Conservation (phyloP, 2,888 invertebrate species). For the Hyles lineata region DNA sequence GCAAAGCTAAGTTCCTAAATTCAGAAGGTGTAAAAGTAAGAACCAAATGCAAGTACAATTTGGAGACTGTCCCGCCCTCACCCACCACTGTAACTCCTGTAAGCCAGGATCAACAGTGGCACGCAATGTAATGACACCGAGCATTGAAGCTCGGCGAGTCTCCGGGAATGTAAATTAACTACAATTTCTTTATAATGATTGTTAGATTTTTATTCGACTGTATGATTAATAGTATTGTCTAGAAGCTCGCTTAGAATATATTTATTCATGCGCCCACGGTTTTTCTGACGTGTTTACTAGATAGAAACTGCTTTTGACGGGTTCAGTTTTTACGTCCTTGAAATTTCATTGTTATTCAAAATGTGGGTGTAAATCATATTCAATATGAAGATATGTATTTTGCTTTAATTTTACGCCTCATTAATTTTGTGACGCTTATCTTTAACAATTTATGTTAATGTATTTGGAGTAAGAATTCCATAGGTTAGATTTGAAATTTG, state of each 20-base stretch:
- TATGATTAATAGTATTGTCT: background rate
- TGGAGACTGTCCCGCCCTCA: too few species aligned
- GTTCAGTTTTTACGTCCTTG: background rate
- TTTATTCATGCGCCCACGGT: background rate
- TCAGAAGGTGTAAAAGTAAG: too few species aligned
- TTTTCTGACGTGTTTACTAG: background rate
- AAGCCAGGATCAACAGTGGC: too few species aligned
- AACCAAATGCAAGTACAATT: too few species aligned
- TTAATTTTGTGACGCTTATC: background rate
- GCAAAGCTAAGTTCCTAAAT: too few species aligned
- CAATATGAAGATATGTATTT: background rate
- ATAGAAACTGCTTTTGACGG: background rate
- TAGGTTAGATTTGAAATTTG: too few species aligned
- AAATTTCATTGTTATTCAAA: background rate
- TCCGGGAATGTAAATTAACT: too few species aligned
- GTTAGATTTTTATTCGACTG: too few species aligned
- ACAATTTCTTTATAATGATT: too few species aligned
- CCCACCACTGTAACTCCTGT: too few species aligned
- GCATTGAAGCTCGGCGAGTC: too few species aligned
- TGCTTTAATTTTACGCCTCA: background rate
- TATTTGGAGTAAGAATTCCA: background rate
- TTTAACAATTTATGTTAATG: background rate
- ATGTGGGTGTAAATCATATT: background rate
- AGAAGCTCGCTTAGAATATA: background rate
- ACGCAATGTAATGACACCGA: too few species aligned